Base-by-base conservation (phyloP, 64 coral and sea anemone species). In the Montipora capricornis region DNA sequence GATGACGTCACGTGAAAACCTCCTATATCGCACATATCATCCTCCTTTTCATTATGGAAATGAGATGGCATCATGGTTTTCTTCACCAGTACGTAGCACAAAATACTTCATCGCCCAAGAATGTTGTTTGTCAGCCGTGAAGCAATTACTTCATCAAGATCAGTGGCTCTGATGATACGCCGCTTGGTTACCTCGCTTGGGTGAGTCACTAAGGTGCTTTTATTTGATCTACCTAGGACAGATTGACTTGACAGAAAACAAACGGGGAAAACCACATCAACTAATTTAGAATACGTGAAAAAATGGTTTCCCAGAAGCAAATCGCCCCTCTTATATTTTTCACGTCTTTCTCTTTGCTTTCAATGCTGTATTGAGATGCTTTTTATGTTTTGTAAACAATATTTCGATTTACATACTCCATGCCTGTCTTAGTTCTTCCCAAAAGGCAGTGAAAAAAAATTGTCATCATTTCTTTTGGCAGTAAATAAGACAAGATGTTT, bases 91-190 rank as follows among this genome's bases (percentile, higher is more conserved):
- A 12, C 61, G 61, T 64, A 64, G 61, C 61, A 64, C 8, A 73
- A 71, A 86, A 70, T 66, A 86, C 47, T 71, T 86, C 82, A 86
- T 86, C 82, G 44, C 82, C 22, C 17, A 86, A 50, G 47, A 69
- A 86, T 86, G 46, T 48, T 49, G n/a, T 12, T n/a, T 50, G 22
- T 70, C 62, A 71, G 46, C 64, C 82, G 22, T 73, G 82, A 86
- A 70, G 71, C 44, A 6, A 86, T 86, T 70, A 86, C 82, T 20
- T 47, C 82, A 86, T 86, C 67, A 20, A n/a, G 37, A 10, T 86
- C 82, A 86, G 64, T 51, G 44, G 11, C 37, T 10, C 26, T 50
- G 7, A 86, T 13, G 17, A 49, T 16, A 51, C 17, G 47, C 47
- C 12, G 64, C 82, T 44, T 84, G 60, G 5, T 50, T n/a, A 49